phyloP scores from a whole-genome alignment of 2,888 invertebrate species.

The Macrosiphum euphorbiae region DNA sequence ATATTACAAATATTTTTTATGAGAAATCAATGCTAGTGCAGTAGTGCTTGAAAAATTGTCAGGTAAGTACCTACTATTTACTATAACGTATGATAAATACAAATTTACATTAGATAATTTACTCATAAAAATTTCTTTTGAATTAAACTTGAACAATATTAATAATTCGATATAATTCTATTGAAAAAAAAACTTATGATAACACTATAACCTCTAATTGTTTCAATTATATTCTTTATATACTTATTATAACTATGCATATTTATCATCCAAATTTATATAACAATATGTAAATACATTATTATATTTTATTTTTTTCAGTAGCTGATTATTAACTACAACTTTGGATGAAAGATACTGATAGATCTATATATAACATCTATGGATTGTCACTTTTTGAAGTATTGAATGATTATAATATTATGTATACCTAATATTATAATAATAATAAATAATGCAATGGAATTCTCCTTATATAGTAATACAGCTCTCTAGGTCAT shows the following conservation, averaged over 20 bases:
- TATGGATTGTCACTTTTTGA: not conserved
- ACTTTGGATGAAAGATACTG: not conserved
- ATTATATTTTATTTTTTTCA: not conserved
- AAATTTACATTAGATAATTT: not conserved
- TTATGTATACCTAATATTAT: not conserved
- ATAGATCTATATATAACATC: not conserved
- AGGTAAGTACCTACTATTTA: not conserved
- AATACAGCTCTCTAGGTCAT: not conserved
- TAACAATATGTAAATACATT: not conserved
- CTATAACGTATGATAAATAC: not conserved
- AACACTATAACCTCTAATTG: not conserved
- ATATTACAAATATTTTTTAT: not conserved
- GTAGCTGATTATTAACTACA: not conserved
- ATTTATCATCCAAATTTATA: not conserved
- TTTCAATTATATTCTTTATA: not conserved
- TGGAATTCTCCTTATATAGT: not conserved
- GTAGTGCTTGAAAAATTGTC: not conserved
- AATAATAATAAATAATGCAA: not conserved
- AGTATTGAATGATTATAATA: not conserved
- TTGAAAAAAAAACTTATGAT: not conserved
- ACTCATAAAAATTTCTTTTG: not conserved
- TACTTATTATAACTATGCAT: not conserved
- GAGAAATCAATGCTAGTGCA: not conserved
- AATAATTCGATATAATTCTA: not conserved
- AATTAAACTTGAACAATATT: slow-evolving; percentile 16